Conservation (phyloP, 92 coral and sea anemone species). For the Porites evermanni region DNA sequence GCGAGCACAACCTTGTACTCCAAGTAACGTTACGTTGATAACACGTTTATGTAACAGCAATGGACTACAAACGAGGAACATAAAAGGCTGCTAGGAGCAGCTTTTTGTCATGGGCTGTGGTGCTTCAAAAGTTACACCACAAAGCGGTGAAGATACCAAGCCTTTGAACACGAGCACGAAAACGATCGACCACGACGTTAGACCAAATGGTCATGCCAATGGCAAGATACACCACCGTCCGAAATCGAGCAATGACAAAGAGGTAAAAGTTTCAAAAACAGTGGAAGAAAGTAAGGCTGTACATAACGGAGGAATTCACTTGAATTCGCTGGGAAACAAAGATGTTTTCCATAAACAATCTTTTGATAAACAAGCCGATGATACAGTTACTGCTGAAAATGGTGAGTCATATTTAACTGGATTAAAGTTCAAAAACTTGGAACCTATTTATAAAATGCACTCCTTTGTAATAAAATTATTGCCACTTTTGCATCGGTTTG, state of each 20-base stretch:
- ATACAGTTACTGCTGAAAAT: not conserved
- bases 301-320: conserved; percentile 3
- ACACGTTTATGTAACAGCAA: not conserved
- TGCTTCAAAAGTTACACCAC: conserved; percentile 44
- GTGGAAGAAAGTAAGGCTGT: not conserved
- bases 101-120: conserved; percentile 48
- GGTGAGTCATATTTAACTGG: conserved; percentile 10
- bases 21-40: not conserved
- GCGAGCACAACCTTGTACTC: not conserved
- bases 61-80: conserved; percentile 8
- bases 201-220: conserved; percentile 36
- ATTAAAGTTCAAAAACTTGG: not conserved
- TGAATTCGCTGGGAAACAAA: not conserved
- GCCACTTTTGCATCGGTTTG: too few relatives aligned
- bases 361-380: not conserved
- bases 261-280: not conserved
- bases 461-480: too few relatives aligned
- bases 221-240: not conserved
- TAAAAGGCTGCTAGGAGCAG: not conserved
- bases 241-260: conserved; percentile 7
- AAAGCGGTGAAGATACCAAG: conserved; percentile 1
- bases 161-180: not conserved
- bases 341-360: conserved; percentile 6
- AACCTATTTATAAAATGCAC: too few relatives aligned
- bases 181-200: not conserved